Base-by-base conservation (phyloP, 2,797 vertebrate genomes). In the Odontamblyopus lacepedii region DNA sequence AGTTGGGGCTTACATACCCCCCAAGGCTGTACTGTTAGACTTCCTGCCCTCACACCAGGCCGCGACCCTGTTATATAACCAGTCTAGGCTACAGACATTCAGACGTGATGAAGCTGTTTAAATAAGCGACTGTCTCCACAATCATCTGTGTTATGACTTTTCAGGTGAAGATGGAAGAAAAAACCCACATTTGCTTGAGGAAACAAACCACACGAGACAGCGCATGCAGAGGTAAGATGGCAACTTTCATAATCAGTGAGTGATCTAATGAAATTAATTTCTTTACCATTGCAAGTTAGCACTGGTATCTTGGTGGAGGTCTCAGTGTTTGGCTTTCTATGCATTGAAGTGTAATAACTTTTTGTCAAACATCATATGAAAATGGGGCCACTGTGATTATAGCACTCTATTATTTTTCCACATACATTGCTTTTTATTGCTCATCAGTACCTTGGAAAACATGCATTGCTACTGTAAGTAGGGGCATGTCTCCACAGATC, bases 181-280 rank as follows among this genome's bases (percentile, higher is more conserved):
- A 79, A 91, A 69, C 79, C 81, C 91, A 15, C 95, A 96, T 83
- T 79, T 87, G 69, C 88, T 83, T 44, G 87, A 88, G 32, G 78
- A 87, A 71, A 83, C 86, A 66, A 72, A 89, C 66, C 78, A 86
- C 30, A 87, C 89, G 59, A 93, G 89, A 86, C 91, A 92, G 71
- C 82, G 71, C 38, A 53, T 93, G 9, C 94, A 93, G 77, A 97
- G 97, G 97, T 99, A 94, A 92, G 71, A 19, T 7, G 2, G 1
- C 3, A 69, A 2, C 6, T 44, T 8, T 50, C 3, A 29, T 48
- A 15, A 48, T 15, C 44, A 48, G 1, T 48, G 16, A 48, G 41
- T 44, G 41, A 44, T 3, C 41, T 13, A 44, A 13, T 44, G 13
- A 44, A 6, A 35, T 5, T 38, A 9, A 38, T 38, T 9, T 9